phyloP scores from a whole-genome alignment of 2,888 invertebrate genomes.

The Dryobotodes eremita region DNA sequence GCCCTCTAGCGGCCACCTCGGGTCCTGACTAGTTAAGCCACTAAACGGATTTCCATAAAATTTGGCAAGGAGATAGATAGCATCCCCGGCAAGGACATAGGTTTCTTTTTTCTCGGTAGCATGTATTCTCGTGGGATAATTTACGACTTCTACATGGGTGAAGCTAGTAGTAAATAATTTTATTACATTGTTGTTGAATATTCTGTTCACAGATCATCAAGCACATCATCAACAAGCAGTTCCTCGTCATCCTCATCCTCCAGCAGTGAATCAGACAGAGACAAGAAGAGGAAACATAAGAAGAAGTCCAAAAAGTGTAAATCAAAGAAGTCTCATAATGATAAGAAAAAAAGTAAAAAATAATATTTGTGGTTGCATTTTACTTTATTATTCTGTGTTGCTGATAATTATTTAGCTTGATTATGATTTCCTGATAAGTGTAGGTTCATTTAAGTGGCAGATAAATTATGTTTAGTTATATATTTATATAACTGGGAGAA shows the following conservation, averaged over 20 bases:
- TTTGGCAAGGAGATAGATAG: too few relatives aligned
- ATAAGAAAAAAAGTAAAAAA: constrained; percentile 79
- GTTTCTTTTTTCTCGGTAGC: too few relatives aligned
- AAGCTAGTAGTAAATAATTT: background rate
- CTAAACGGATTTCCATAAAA: too few relatives aligned
- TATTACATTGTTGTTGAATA: background rate
- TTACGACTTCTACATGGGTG: too few relatives aligned
- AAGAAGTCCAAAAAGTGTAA: constrained; percentile 82
- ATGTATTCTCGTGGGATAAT: too few relatives aligned
- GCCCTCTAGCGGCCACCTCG: too few relatives aligned
- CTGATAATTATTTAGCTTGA: background rate
- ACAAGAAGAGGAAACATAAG: constrained; percentile 76
- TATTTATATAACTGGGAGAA: background rate
- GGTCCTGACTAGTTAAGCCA: too few relatives aligned
- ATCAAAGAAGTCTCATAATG: constrained; percentile 72
- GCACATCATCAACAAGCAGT: constrained; percentile 77
- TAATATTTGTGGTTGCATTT: constrained; percentile 48
- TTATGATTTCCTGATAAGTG: background rate
- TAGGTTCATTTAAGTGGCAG: background rate
- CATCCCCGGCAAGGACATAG: too few relatives aligned
- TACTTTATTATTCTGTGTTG: constrained; percentile 1
- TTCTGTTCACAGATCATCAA: constrained; percentile 77
- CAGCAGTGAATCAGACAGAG: constrained; percentile 77
- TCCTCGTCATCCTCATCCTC: constrained; percentile 76
- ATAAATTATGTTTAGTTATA: background rate